A percentile compares a stretch with the other conserved stretches of the same genome.
Evolutionary conservation across 2,113 vertebrate genomes (phyloP).

Genomic region (Colaptes auratus): DNA sequence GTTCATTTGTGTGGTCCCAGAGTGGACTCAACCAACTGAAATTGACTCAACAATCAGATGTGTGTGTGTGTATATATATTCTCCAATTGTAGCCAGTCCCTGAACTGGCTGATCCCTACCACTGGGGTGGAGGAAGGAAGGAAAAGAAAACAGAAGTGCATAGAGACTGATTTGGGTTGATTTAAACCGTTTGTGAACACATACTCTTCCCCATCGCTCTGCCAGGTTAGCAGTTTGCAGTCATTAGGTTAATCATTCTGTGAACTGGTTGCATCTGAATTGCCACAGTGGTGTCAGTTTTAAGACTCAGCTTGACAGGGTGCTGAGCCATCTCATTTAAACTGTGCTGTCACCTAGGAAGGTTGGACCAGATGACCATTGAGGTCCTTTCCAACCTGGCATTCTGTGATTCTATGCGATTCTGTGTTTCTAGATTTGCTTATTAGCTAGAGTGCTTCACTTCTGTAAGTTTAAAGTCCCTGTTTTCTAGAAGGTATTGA

Average conservation of each 20-base stretch:
- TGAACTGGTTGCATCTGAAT: neutral
- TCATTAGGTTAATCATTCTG: neutral
- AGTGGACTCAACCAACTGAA: neutral
- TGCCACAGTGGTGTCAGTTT: neutral
- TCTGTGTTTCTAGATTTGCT: neutral
- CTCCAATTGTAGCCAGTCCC: neutral
- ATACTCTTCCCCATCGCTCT: neutral
- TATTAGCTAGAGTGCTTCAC: neutral
- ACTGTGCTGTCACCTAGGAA: no score
- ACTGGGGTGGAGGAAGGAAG: neutral
- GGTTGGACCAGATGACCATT: no score
- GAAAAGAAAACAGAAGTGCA: neutral
- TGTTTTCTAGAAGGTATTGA: neutral
- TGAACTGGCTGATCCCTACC: neutral
- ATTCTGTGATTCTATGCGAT: no score
- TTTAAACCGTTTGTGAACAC: neutral
- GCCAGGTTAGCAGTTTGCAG: neutral
- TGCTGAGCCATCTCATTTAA: no score
- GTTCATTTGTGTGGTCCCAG: neutral
- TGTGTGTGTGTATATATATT: neutral
- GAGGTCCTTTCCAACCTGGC: no score
- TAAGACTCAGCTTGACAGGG: no score
- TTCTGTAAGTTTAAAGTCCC: neutral
- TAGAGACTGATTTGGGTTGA: neutral
- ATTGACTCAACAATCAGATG: neutral